Conservation (phyloP, 1,140 invertebrate species). For the Alviniconcha marisindica region DNA sequence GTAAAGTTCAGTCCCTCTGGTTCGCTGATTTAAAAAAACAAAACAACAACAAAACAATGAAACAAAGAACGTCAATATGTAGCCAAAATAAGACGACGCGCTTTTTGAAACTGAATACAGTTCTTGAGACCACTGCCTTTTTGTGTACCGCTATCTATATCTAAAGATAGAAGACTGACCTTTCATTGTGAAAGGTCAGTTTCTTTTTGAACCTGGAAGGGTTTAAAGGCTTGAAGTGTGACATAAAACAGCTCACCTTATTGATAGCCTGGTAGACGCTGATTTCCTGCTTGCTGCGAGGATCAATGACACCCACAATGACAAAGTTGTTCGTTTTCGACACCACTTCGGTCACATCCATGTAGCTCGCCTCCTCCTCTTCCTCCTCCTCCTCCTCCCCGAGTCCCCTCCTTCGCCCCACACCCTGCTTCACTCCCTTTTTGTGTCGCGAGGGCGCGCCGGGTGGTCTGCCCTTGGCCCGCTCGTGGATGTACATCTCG, state of each 20-base stretch:
- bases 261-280: slow-evolving; percentile 90
- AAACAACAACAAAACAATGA: no score
- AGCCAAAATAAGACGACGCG: no score
- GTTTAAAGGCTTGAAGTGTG: no score
- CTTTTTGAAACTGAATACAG: no score
- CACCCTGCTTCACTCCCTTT: slow-evolving; percentile 5
- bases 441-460: slow-evolving; percentile 33
- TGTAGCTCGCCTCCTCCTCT: slow-evolving; percentile 21
- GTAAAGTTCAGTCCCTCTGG: no score
- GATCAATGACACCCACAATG: slow-evolving; percentile 85
- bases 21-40: no score
- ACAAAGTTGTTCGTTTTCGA: slow-evolving; percentile 65
- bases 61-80: no score
- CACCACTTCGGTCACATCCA: slow-evolving; percentile 37
- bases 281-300: slow-evolving; percentile 85
- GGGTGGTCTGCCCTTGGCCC: slow-evolving; percentile 52
- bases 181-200: no score
- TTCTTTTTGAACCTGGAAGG: no score
- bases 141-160: no score
- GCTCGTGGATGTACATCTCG: slow-evolving; percentile 68
- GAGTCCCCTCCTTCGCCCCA: background rate
- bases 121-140: no score
- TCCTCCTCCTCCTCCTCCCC: slow-evolving; percentile 3
- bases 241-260: slow-evolving; percentile 73
- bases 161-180: no score